Base-by-base conservation (phyloP, 2,797 vertebrate genomes). In the Scolopax bukidnonensis region DNA sequence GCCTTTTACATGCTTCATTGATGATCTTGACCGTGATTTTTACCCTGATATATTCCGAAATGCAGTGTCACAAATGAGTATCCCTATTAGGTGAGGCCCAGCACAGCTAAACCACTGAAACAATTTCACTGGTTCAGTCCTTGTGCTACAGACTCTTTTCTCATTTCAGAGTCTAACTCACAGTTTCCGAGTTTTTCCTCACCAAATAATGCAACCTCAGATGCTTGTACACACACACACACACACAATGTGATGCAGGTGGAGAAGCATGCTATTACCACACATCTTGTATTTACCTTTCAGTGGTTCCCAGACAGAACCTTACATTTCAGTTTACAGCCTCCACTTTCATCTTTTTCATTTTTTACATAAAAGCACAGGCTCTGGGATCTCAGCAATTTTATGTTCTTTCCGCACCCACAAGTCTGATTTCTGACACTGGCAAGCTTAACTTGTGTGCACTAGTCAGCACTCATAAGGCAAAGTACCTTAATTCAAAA, bases 191-290 rank as follows among this genome's bases (percentile, higher is more conserved):
- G 15, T 4, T 82, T 32, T 19, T 71, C 28, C 38, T 75, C 73
- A 12, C 30, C 27, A n/a, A 56, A 56, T 7, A 5, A 1, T 33
- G 13, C 8, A 32, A 6, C 8, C 38, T 48, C 75, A 36, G 9
- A 17, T 10, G 45, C 2, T 1, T 2, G 5, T 12, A 9, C 40
- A 32, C 41, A 56, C 12, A 16, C 41, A 56, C 12, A 16, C 1
- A 9, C 23, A 12, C 10, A 14, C 4, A 2, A 6, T 0, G 6
- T 2, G 40, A 36, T 4, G 28, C 14, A 36, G 9, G 16, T 8
- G 47, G 14, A 74, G 40, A 32, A 63, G 4, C 11, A 16, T 7
- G 8, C 7, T 38, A n/a, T 1, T 43, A 12, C 24, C 27, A 1
- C 1, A 38, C 32, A 2, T 23, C 47, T 40, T 16, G 1, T 8